Percentiles rank a stretch among this genome's conserved stretches.
Evolutionary conservation across 2,888 invertebrate species (phyloP).

Genomic region (Diarsia mendica): DNA sequence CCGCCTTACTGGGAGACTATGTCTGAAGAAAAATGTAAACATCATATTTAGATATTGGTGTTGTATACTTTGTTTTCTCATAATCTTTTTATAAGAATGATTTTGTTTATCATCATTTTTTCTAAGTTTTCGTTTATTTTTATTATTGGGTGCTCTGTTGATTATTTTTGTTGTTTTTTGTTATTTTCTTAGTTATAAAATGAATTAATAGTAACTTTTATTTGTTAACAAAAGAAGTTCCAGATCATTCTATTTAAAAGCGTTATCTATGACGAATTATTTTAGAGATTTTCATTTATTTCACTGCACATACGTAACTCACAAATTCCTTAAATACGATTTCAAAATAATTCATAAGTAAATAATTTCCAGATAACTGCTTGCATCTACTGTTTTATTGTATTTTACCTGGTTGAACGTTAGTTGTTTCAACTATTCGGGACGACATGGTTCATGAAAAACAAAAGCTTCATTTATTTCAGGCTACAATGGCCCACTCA

Average conservation of each 20-base stretch:
- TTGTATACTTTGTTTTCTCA: neutral
- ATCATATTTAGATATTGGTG: neutral
- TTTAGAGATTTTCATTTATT: neutral
- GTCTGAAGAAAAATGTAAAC: conserved; percentile 9
- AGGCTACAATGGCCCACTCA: too few relatives aligned
- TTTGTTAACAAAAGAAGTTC: neutral
- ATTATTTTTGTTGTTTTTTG: conserved; percentile 4
- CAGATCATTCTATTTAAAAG: neutral
- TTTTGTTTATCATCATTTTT: neutral
- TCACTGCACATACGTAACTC: neutral
- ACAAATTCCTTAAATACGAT: neutral
- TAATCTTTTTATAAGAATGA: neutral
- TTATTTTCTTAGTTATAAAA: conserved; percentile 20
- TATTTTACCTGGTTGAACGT: neutral
- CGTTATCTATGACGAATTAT: neutral
- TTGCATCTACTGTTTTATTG: neutral
- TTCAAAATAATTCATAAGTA: neutral
- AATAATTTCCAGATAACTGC: conserved; percentile 8
- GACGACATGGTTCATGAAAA: too few relatives aligned
- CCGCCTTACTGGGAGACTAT: neutral
- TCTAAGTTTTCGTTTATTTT: conserved; percentile 1
- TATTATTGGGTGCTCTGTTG: neutral
- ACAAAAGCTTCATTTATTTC: too few relatives aligned
- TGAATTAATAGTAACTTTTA: neutral
- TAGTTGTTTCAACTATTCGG: neutral